Percentiles rank a stretch among this genome's conserved stretches.
Conservation (phyloP, 1,140 invertebrate species). For the Calycopis cecrops region DNA sequence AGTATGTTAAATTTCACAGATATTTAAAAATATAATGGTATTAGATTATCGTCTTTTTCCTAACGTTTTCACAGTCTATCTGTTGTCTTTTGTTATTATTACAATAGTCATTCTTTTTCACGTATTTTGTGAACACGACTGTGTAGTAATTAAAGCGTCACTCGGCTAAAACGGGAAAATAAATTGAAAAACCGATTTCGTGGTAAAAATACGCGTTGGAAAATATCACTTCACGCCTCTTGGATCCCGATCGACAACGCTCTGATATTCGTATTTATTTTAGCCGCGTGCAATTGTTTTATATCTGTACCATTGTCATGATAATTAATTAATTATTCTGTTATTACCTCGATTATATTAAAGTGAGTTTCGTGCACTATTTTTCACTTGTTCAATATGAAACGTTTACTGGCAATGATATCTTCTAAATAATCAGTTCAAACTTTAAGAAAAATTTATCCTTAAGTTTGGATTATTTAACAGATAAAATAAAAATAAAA, state of each 20-base stretch:
- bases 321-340: slow-evolving; percentile 27
- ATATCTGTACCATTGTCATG: slow-evolving; percentile 41
- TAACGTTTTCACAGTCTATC: too few relatives aligned
- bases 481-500: too few relatives aligned
- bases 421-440: background rate
- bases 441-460: too few relatives aligned
- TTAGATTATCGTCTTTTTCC: too few relatives aligned
- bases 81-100: too few relatives aligned
- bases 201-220: slow-evolving; percentile 52
- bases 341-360: too few relatives aligned
- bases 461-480: too few relatives aligned
- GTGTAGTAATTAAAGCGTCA: slow-evolving; percentile 57
- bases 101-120: too few relatives aligned
- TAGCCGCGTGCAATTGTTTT: slow-evolving; percentile 52
- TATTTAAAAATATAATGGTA: too few relatives aligned
- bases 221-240: slow-evolving; percentile 54
- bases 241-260: slow-evolving; percentile 45
- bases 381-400: background rate
- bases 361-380: background rate
- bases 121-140: background rate
- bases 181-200: slow-evolving; percentile 61
- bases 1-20: too few relatives aligned
- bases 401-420: background rate
- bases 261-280: slow-evolving; percentile 63
- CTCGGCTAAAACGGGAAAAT: slow-evolving; percentile 63